A percentile compares a stretch with the other conserved stretches of the same genome.
These are phyloP conservation scores for Zaprionus lachaisei DNA, from an alignment of 1,140 invertebrate genomes.

Conservation along the genomic window DNA sequence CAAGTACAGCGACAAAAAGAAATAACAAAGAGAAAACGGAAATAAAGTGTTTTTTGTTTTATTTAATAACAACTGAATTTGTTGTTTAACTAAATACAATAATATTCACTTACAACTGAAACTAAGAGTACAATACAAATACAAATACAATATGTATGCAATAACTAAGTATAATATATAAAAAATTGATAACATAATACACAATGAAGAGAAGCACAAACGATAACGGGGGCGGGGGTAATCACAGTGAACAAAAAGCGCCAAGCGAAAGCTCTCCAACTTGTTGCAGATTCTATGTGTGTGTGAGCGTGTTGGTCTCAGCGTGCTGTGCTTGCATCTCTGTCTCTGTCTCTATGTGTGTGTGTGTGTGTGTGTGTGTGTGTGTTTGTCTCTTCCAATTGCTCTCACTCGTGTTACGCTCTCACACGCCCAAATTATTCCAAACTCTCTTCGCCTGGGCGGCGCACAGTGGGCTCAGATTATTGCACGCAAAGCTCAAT, in stretches of 20 bases:
- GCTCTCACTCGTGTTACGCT: constrained; percentile 46
- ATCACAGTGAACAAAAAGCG: constrained; percentile 55
- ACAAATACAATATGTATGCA: constrained; percentile 41
- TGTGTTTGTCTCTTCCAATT: constrained; percentile 41
- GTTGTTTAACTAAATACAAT: constrained; percentile 37
- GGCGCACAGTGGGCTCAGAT: constrained; percentile 48
- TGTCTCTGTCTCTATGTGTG: constrained; percentile 34
- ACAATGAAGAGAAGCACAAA: constrained; percentile 47
- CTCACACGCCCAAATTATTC: constrained; percentile 22
- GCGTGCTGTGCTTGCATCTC: constrained; percentile 52
- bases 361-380: constrained; percentile 1
- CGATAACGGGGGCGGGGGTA: constrained; percentile 17
- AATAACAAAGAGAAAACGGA: constrained; percentile 13
- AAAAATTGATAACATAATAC: constrained; percentile 45
- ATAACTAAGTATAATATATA: constrained; percentile 58
- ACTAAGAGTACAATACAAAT: constrained; percentile 48
- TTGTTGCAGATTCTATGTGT: constrained; percentile 46
- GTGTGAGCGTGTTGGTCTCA: constrained; percentile 35
- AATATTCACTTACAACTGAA: constrained; percentile 32
- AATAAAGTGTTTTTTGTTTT: constrained; percentile 31
- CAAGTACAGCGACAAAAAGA: constrained; percentile 50
- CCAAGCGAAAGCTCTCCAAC: constrained; percentile 58
- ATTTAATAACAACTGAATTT: constrained; percentile 33
- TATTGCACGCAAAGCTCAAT: constrained; percentile 76
- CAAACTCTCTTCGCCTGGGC: constrained; percentile 37